Conservation (phyloP, 2,113 vertebrate genomes). For the Otocyon megalotis region DNA sequence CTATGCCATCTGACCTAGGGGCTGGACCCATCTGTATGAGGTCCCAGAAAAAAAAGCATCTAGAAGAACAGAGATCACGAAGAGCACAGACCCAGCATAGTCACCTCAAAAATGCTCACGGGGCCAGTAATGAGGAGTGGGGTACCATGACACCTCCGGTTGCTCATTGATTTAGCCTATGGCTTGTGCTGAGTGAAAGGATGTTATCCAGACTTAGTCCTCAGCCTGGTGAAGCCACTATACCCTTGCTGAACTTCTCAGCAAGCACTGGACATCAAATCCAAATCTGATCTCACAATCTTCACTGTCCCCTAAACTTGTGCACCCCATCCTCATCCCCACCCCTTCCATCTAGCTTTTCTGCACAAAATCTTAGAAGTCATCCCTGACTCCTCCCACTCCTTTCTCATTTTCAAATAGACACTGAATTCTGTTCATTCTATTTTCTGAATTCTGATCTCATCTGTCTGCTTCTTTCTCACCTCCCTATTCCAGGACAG, state of each 20-base stretch:
- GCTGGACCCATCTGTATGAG: not conserved
- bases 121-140: not conserved
- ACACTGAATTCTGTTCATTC: not conserved
- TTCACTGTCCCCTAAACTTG: not conserved
- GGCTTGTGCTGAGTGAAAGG: not conserved
- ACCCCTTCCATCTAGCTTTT: not conserved
- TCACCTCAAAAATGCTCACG: not conserved
- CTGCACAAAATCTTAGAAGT: not conserved
- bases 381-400: not conserved
- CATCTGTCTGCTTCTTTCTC: not conserved
- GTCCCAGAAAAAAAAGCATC: not conserved
- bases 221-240: not conserved
- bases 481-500: not conserved
- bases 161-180: not conserved
- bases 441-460: not conserved
- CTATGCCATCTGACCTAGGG: not conserved
- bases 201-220: not conserved
- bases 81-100: not conserved
- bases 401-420: not conserved
- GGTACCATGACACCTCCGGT: not conserved
- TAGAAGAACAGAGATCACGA: not conserved
- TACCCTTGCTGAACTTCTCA: not conserved
- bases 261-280: not conserved
- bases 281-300: not conserved
- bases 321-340: not conserved